Evolutionary conservation across 2,113 vertebrate species (phyloP).

Genomic region (Apteryx owenii): DNA sequence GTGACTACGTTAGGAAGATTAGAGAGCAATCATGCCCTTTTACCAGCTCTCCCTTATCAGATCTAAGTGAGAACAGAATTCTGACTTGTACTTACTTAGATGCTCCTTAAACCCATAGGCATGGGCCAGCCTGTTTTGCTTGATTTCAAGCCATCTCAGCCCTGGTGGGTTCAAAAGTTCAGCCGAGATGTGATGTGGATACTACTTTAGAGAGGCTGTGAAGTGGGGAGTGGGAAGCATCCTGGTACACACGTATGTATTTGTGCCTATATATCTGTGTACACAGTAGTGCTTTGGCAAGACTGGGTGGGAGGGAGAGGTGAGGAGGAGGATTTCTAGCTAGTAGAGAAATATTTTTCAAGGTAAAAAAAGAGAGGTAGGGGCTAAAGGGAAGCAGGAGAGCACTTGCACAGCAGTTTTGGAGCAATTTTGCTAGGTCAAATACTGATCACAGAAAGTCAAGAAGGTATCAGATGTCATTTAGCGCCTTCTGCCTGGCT

Average conservation of each 20-base stretch:
- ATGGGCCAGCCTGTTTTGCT: neutral
- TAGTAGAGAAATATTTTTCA: neutral
- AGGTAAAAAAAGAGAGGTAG: neutral
- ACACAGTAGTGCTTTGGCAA: neutral
- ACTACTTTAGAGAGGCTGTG: neutral
- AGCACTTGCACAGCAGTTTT: neutral
- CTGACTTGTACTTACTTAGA: neutral
- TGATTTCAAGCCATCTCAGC: neutral
- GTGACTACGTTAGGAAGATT: neutral
- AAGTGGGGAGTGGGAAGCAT: neutral
- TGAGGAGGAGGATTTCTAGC: neutral
- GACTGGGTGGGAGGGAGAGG: neutral
- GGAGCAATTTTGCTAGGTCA: neutral
- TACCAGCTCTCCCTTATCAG: neutral
- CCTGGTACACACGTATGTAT: neutral
- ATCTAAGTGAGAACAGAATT: neutral
- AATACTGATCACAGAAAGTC: neutral
- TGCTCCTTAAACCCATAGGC: neutral
- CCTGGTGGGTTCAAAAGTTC: constrained; percentile 40
- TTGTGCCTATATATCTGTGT: neutral
- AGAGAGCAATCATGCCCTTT: neutral
- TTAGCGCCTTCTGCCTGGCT: neutral
- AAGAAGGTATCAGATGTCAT: neutral
- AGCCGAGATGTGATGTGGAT: constrained; percentile 11
- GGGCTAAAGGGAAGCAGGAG: neutral